A percentile compares a stretch with the other conserved stretches of the same genome.
These are phyloP conservation scores for Xiphias gladius DNA, from an alignment of 2,113 vertebrate genomes.

Conservation along the genomic window DNA sequence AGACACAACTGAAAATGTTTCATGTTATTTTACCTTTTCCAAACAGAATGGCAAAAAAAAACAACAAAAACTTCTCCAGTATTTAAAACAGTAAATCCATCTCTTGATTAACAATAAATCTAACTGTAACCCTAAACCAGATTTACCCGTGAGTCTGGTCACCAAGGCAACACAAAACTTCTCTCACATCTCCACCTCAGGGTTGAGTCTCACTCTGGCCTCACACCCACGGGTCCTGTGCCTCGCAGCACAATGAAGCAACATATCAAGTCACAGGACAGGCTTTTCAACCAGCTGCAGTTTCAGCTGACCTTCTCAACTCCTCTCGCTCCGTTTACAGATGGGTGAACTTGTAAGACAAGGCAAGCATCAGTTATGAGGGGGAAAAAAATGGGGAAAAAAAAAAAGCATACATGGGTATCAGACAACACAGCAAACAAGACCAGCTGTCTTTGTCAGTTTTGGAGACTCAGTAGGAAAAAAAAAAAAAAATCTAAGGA, in stretches of 20 bases:
- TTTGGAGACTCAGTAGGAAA: constrained; percentile 14
- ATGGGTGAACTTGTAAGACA: constrained; percentile 52
- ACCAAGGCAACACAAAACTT: constrained; percentile 44
- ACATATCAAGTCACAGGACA: constrained; percentile 69
- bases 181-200: constrained; percentile 1
- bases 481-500: background rate
- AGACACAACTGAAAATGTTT: constrained; percentile 20
- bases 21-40: constrained; percentile 2
- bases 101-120: background rate
- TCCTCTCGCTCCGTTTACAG: constrained; percentile 53
- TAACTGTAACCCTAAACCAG: constrained; percentile 10
- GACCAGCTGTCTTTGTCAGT: constrained; percentile 54
- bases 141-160: constrained; percentile 36
- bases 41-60: constrained; percentile 7
- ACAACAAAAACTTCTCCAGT: background rate
- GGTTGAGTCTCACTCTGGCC: constrained; percentile 16
- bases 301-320: constrained; percentile 36
- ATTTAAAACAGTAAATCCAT: background rate
- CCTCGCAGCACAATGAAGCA: constrained; percentile 40
- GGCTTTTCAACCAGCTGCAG: constrained; percentile 59
- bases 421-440: constrained; percentile 61
- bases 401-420: constrained; percentile 47
- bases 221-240: constrained; percentile 8
- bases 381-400: constrained; percentile 31
- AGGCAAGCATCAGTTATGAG: constrained; percentile 45